Evolutionary conservation across 2,888 invertebrate genomes (phyloP).

Genomic region (Hydriomena furcata): DNA sequence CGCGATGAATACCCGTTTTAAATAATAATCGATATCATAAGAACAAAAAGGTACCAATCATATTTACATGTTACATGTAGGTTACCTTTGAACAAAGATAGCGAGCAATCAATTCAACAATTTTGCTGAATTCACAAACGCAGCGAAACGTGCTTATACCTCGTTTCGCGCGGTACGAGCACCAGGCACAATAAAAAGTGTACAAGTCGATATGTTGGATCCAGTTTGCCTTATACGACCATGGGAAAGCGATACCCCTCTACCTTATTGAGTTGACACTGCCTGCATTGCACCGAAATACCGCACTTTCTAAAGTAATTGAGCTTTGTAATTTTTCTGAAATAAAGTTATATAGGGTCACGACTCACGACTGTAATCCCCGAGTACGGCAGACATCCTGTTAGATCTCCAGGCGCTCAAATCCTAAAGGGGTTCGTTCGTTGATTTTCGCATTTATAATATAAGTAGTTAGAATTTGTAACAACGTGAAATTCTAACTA

Average conservation of each 20-base stretch:
- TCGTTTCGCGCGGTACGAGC: slow-evolving; percentile 7
- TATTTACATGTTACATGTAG: too few species aligned
- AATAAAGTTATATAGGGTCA: too few species aligned
- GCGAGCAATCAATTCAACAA: background rate
- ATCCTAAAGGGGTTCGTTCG: too few species aligned
- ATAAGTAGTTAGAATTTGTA: too few species aligned
- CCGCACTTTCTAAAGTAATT: slow-evolving; percentile 46
- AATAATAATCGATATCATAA: too few species aligned
- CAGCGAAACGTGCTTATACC: slow-evolving; percentile 9
- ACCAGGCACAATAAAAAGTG: slow-evolving; percentile 17
- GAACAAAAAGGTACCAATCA: too few species aligned
- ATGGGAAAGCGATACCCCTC: slow-evolving; percentile 34
- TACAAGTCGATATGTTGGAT: slow-evolving; percentile 22
- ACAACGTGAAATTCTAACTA: too few species aligned
- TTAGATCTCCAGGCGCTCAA: too few species aligned
- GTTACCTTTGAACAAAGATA: background rate
- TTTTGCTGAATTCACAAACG: background rate
- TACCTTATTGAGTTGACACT: slow-evolving; percentile 39
- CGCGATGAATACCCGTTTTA: too few species aligned
- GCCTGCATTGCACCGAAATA: slow-evolving; percentile 42
- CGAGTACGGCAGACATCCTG: too few species aligned
- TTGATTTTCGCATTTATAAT: too few species aligned
- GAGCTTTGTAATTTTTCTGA: slow-evolving; percentile 22
- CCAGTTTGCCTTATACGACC: slow-evolving; percentile 32
- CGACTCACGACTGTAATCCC: too few species aligned